Percentiles rank a stretch among this genome's conserved stretches.
phyloP scores from a whole-genome alignment of 2,797 vertebrate genomes.

The Pangasius mekongensis region DNA sequence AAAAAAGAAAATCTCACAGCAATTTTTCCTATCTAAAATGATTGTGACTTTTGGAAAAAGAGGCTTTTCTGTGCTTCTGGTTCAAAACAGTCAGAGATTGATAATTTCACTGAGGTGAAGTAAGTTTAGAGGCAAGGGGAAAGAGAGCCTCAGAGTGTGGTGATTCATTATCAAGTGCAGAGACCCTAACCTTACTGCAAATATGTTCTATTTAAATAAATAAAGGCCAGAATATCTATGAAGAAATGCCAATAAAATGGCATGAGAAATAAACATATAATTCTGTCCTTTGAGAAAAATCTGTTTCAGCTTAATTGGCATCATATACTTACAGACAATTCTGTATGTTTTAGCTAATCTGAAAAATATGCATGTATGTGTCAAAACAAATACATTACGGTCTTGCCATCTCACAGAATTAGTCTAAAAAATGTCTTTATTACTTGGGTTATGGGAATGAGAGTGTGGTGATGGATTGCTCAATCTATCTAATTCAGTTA shows the following conservation, averaged over 20 bases:
- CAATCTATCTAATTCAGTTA: constrained; percentile 71
- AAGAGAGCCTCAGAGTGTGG: constrained; percentile 12
- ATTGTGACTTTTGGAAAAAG: constrained; percentile 12
- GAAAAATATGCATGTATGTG: constrained; percentile 51
- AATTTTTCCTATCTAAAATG: constrained; percentile 18
- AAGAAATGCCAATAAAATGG: constrained; percentile 3
- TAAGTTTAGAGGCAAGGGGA: constrained; percentile 4
- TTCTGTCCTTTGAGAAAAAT: not conserved
- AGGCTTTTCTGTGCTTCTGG: not conserved
- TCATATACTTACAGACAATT: not conserved
- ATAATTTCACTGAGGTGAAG: constrained; percentile 27
- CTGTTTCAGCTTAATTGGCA: constrained; percentile 8
- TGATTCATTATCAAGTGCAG: constrained; percentile 24
- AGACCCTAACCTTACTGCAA: not conserved
- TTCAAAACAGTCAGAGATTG: constrained; percentile 35
- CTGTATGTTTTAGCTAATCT: constrained; percentile 34
- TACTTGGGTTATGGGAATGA: constrained; percentile 66
- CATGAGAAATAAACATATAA: not conserved
- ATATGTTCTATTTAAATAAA: constrained; percentile 14
- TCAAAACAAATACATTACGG: constrained; percentile 54
- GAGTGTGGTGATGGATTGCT: constrained; percentile 71
- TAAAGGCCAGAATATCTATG: constrained; percentile 7
- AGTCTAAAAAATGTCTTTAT: constrained; percentile 62
- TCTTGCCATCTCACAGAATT: constrained; percentile 51
- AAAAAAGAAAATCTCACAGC: not conserved